These are phyloP conservation scores for Myripristis jacobus DNA, from an alignment of 2,797 vertebrate species.

Conservation along the genomic window DNA sequence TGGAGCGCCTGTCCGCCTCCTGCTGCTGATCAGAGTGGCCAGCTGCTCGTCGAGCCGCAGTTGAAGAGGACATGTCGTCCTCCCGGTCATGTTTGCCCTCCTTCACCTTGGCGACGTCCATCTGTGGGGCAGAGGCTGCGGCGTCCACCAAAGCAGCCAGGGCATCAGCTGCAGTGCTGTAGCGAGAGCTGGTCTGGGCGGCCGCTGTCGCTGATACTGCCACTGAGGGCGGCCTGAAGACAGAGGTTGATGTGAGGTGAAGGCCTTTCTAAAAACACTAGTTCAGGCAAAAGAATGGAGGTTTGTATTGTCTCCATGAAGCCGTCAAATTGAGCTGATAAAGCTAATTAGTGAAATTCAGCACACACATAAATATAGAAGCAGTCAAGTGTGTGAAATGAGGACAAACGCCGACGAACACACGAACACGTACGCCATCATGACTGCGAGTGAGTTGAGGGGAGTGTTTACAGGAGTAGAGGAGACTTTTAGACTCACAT, in stretches of 20 bases:
- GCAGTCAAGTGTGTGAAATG: background rate
- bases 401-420: background rate
- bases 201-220: conserved; percentile 61
- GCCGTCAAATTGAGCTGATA: background rate
- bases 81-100: conserved; percentile 92
- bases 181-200: conserved; percentile 89
- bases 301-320: background rate
- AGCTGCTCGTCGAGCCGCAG: conserved; percentile 78
- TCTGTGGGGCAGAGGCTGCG: conserved; percentile 93
- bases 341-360: background rate
- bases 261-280: background rate
- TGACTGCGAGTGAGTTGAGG: background rate
- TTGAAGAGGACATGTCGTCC: conserved; percentile 83
- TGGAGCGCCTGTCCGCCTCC: conserved; percentile 90
- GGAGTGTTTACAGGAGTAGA: background rate
- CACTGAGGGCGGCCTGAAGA: conserved; percentile 79
- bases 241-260: conserved; percentile 7
- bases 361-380: too few relatives aligned
- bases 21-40: conserved; percentile 86
- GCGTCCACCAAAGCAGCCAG: conserved; percentile 96
- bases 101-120: conserved; percentile 94
- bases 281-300: background rate
- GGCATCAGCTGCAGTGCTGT: conserved; percentile 94
- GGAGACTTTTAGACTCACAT: conserved; percentile 90
- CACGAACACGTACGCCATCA: background rate